Percentiles rank a stretch among this genome's conserved stretches.
phyloP scores from a whole-genome alignment of 2,113 vertebrate species.

The Pipra filicauda region DNA sequence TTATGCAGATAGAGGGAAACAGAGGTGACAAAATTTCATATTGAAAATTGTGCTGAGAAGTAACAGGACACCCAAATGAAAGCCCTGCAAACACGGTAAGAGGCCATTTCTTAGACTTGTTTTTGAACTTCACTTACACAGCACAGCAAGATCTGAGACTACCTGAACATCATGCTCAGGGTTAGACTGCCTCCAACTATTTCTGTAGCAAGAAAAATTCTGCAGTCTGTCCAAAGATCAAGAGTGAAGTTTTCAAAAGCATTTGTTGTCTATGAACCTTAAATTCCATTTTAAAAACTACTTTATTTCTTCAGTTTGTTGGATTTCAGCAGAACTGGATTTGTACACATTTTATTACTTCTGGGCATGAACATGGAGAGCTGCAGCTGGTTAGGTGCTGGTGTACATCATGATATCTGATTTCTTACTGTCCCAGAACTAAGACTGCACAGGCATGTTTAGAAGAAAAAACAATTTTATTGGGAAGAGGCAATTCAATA shows the following conservation, averaged over 20 bases:
- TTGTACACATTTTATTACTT: not conserved
- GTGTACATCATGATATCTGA: not conserved
- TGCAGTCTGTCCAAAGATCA: not conserved
- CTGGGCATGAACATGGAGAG: accelerated
- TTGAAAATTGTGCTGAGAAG: not conserved
- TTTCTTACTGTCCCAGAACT: not conserved
- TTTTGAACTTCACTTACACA: not conserved
- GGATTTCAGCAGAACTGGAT: not conserved
- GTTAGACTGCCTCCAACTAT: not conserved
- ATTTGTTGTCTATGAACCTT: not conserved
- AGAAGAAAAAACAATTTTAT: not conserved
- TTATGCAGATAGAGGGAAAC: not conserved
- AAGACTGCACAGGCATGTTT: not conserved
- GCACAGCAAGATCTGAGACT: not conserved
- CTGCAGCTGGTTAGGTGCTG: not conserved
- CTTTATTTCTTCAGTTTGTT: not conserved
- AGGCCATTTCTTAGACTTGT: not conserved
- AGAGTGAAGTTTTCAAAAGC: not conserved
- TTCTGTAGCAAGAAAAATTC: not conserved
- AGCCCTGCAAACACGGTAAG: not conserved
- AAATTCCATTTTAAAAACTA: not conserved
- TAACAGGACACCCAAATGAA: not conserved
- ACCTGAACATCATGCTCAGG: not conserved
- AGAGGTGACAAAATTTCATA: not conserved
- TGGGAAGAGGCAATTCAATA: not conserved